Percentiles rank a stretch among this genome's conserved stretches.
phyloP scores from a whole-genome alignment of 2,888 invertebrate genomes.

The Stegana nigrithorax region DNA sequence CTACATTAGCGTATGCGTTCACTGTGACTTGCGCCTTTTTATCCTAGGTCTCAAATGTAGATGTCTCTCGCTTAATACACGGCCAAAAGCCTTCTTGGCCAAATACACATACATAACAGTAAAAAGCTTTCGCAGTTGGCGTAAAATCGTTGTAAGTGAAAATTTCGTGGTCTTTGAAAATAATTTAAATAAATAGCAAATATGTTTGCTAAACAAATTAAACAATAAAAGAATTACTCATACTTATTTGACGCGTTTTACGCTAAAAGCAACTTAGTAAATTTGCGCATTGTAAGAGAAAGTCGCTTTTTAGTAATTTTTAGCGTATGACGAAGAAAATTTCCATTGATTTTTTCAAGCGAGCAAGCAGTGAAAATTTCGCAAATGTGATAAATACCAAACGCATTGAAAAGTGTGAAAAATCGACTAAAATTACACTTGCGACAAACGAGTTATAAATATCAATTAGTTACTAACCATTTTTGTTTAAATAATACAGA shows the following conservation, averaged over 20 bases:
- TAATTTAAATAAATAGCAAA: conserved; percentile 27
- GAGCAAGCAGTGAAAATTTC: conserved; percentile 19
- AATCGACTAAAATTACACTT: conserved; percentile 19
- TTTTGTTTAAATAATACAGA: too few relatives aligned
- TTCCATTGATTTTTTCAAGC: conserved; percentile 59
- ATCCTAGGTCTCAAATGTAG: too few relatives aligned
- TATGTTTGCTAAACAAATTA: conserved; percentile 33
- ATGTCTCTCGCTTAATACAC: too few relatives aligned
- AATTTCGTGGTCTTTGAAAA: conserved; percentile 45
- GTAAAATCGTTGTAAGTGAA: conserved; percentile 65
- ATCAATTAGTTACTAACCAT: too few relatives aligned
- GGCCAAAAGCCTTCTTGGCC: too few relatives aligned
- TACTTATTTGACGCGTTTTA: conserved; percentile 1
- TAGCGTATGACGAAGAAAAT: conserved; percentile 47
- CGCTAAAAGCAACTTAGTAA: conserved; percentile 7
- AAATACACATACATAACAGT: conserved; percentile 64
- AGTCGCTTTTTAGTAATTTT: conserved; percentile 20
- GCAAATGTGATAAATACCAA: conserved; percentile 19
- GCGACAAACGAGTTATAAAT: too few relatives aligned
- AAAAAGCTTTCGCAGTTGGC: conserved; percentile 63
- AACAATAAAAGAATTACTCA: conserved; percentile 16
- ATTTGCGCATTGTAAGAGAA: conserved; percentile 25
- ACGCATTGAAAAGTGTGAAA: conserved; percentile 28
- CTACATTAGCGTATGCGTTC: too few relatives aligned
- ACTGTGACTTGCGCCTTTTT: too few relatives aligned